Conservation (phyloP, 1,140 invertebrate genomes). For the Cardiocondyla obscurior region DNA sequence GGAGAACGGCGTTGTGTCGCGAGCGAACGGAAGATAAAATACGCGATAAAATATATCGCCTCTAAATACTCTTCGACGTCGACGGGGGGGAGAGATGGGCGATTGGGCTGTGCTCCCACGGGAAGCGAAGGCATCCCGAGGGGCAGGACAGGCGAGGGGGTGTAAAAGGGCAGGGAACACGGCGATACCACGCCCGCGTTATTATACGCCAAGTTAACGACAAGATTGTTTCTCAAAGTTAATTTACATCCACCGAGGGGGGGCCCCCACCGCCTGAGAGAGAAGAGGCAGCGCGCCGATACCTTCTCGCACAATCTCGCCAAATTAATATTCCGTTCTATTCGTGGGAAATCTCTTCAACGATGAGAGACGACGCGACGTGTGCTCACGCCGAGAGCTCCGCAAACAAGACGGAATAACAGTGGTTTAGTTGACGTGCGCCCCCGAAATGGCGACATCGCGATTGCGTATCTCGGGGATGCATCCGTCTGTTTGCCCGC, state of each 20-base stretch:
- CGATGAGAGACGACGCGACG: conserved; percentile 41
- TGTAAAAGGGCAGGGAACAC: conserved; percentile 50
- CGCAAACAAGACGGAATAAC: conserved; percentile 50
- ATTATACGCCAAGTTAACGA: conserved; percentile 72
- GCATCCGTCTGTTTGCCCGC: conserved; percentile 31
- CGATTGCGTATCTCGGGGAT: conserved; percentile 34
- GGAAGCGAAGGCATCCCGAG: not conserved
- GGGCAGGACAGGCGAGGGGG: not conserved
- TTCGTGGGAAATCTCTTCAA: conserved; percentile 31
- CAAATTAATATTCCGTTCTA: conserved; percentile 58
- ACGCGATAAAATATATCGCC: conserved; percentile 16
- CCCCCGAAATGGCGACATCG: conserved; percentile 31
- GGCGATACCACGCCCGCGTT: conserved; percentile 61
- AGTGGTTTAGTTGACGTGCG: conserved; percentile 24
- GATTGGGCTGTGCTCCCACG: conserved; percentile 16
- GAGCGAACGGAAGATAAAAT: not conserved
- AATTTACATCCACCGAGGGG: conserved; percentile 67
- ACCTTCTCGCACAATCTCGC: conserved; percentile 3
- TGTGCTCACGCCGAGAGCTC: conserved; percentile 16
- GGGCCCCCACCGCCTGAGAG: not conserved
- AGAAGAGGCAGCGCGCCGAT: conserved; percentile 46
- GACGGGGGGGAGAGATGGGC: not conserved
- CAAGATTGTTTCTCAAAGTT: conserved; percentile 74
- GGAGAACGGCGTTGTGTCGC: not conserved
- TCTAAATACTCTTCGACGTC: not conserved